Percentiles rank a stretch among this genome's conserved stretches.
These are phyloP conservation scores for Eclectus roratus DNA, from an alignment of 2,113 vertebrate species.

Conservation along the genomic window DNA sequence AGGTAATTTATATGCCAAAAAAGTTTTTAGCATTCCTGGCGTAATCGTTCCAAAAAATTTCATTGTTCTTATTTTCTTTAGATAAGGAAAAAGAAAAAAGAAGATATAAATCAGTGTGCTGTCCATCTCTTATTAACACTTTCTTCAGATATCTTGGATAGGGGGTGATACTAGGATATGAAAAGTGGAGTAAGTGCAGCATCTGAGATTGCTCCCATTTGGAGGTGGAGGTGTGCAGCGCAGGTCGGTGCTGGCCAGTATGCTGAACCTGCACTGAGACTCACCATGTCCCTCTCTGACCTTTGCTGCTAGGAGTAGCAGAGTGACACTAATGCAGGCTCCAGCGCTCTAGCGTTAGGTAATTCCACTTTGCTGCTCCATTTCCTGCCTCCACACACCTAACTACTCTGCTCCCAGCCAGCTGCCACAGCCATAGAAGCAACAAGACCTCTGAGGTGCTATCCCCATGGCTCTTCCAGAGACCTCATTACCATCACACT, in stretches of 20 bases:
- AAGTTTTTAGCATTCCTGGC: neutral
- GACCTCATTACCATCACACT: neutral
- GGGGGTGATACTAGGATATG: neutral
- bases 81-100: neutral
- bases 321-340: neutral
- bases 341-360: rapidly evolving
- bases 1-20: neutral
- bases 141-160: neutral
- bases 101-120: neutral
- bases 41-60: neutral
- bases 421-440: rapidly evolving
- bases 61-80: neutral
- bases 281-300: rapidly evolving
- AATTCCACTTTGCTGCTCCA: neutral
- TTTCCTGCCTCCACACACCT: neutral
- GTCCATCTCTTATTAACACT: neutral
- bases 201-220: neutral
- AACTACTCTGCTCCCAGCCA: neutral
- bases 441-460: neutral
- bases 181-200: neutral
- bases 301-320: neutral
- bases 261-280: neutral
- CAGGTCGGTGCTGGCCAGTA: rapidly evolving
- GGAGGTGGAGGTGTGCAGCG: neutral
- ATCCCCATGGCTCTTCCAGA: neutral